Base-by-base conservation (phyloP, 1,140 invertebrate species). In the Dendrolimus kikuchii region DNA sequence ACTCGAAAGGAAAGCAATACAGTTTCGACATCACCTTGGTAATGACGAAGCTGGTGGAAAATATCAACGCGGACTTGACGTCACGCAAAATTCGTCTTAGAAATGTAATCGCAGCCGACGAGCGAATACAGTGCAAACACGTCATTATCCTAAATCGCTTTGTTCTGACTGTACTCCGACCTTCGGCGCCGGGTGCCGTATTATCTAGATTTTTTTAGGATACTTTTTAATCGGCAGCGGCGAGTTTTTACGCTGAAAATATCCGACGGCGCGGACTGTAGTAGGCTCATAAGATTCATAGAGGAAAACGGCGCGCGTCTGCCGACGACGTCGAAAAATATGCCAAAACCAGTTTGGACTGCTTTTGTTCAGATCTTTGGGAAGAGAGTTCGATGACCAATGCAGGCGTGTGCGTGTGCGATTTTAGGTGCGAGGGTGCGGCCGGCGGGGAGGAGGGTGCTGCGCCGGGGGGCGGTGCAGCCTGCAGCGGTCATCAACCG, bases 351-450 rank as follows among this genome's bases (percentile, higher is more conserved):
- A 81, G 80, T 83, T 85, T 79, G 58, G 73, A 62, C 77, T 72
- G 80, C 77, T 77, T 79, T 78, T 75, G 78, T 81, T 76, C 71
- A 71, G 72, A 64, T 66, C 58, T 74, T 76, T 80, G 54, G 72
- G 75, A 68, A 66, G 61, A 64, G 64, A 75, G 79, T 82, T 81
- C 78, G 77, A 77, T 77, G 78, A 84, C 81, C 77, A 80, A 74
- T 76, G 77, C 71, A 76, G 71, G 76, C 75, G 70, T 63, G 56
- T 51, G 64, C 60, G 62, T 60, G 67, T 72, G 77, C 66, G 69
- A 71, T 68, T 74, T 68, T 68, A 69, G 68, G 67, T 52, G 66
- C 68, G 74, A 81, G 77, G 78, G 74, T 81, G 74, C 51, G 43
- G 67, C 65, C 57, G 53, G 66, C 49, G 50, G 44, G 48, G 52